Evolutionary conservation across 1,140 invertebrate genomes (phyloP).

Genomic region (Campoletis sonorensis): DNA sequence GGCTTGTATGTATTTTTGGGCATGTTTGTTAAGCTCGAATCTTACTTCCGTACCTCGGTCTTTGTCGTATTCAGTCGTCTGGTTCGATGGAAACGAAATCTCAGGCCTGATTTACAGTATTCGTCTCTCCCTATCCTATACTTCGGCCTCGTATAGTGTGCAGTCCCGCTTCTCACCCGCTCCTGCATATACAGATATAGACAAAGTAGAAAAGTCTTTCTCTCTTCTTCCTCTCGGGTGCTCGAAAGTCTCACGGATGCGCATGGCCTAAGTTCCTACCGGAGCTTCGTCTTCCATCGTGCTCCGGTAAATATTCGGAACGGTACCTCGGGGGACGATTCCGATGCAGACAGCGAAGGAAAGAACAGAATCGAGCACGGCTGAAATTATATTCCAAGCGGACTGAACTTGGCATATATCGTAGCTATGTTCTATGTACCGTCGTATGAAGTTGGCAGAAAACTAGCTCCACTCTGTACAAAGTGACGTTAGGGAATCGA

Average conservation of each 20-base stretch:
- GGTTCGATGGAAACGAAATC: conserved; percentile 43
- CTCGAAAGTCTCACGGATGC: conserved; percentile 26
- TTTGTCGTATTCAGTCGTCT: conserved; percentile 25
- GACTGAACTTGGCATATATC: background rate
- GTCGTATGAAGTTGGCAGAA: background rate
- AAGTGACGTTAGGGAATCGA: background rate
- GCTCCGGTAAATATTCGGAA: conserved; percentile 51
- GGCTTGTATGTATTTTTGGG: background rate
- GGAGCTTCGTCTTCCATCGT: conserved; percentile 38
- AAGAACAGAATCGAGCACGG: background rate
- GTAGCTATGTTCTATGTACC: background rate
- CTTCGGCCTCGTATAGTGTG: conserved; percentile 24
- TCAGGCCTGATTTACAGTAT: conserved; percentile 49
- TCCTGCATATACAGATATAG: background rate
- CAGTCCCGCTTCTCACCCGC: background rate
- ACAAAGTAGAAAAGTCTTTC: background rate
- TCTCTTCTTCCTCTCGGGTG: conserved; percentile 25
- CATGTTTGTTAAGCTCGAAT: background rate
- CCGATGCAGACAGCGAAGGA: conserved; percentile 36
- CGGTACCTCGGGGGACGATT: conserved; percentile 47
- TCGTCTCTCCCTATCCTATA: conserved; percentile 32
- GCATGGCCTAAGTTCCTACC: conserved; percentile 20
- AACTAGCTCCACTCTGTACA: background rate
- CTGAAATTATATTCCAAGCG: conserved; percentile 40
- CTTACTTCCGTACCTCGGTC: background rate